These are phyloP conservation scores for Cephus spinipes DNA, from an alignment of 2,888 invertebrate species.

Conservation along the genomic window DNA sequence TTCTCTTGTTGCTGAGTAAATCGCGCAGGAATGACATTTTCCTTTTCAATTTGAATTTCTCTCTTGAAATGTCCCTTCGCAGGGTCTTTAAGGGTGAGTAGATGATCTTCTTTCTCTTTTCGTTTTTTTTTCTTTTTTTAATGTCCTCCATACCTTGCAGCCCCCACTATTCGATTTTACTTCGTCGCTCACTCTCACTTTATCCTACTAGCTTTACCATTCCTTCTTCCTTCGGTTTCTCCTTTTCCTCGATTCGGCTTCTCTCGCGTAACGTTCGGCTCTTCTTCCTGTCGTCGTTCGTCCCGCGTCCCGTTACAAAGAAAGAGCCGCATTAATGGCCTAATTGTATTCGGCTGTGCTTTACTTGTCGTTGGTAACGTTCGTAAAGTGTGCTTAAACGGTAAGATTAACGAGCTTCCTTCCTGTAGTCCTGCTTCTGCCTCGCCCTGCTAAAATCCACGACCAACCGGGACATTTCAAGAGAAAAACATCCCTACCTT, in stretches of 20 bases:
- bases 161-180: not conserved
- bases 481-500: not conserved
- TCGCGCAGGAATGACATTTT: constrained; percentile 40
- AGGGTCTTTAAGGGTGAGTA: constrained; percentile 49
- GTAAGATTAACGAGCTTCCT: not conserved
- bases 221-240: too few relatives aligned
- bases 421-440: not conserved
- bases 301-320: not conserved
- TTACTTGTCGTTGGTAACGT: not conserved
- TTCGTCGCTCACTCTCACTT: not conserved
- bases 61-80: constrained; percentile 42
- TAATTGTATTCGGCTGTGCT: not conserved
- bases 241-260: not conserved
- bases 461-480: not conserved
- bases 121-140: not conserved
- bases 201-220: not conserved
- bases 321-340: not conserved
- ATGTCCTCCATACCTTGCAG: not conserved
- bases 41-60: constrained; percentile 39
- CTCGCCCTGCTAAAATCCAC: not conserved
- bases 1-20: constrained; percentile 45
- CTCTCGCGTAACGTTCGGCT: too few relatives aligned
- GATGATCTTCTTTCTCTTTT: constrained; percentile 2
- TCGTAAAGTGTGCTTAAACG: not conserved
- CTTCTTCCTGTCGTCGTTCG: not conserved